Evolutionary conservation across 2,888 invertebrate species (phyloP), one percentile per base, ranked within the genome.

Genomic region (Caenorhabditis macrosperma): DNA sequence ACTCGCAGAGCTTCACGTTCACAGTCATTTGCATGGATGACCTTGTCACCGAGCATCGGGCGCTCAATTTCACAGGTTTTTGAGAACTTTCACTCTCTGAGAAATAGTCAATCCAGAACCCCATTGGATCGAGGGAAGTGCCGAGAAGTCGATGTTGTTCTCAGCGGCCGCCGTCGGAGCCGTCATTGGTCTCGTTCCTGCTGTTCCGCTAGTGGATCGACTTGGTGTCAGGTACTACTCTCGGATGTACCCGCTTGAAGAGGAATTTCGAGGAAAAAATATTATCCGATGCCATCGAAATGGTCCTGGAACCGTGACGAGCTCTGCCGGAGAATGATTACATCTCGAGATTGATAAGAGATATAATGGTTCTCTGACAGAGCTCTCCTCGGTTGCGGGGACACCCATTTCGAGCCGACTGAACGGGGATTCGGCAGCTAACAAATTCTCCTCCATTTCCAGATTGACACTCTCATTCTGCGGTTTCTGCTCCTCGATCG

Each of bases 1-100:
- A 72, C 50, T 64, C 63, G 2, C 72, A 72, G 64, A 72, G 63
- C 48, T 72, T 72, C 55, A 71, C 78, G 7, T 78, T 78, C 48
- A 78, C 78, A 41, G 77, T 78, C 15, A 78, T 78, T 24, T 78
- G 77, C 30, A 78, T 78, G 77, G 64, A 78, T 28, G 77, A 78
- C 33, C n/a, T 78, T 3, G 57, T 60, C 15, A 50, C 28, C 22
- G 75, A 76, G 20, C 60, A 76, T 6, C 38, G 15, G 28, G 24
- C 17, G 35, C 35, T 3, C 10, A 76, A 76, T 61, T 30, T 26
- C 7, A 61, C 72, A 26, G 71, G 71, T 72, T 7, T 7, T 33
- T 9, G n/a, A n/a, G n/a, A 33, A 33, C 24, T 35, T 17, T 4
- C 35, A 0, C 12, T 9, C 9, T 26, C 7, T 26, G 15, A 15